Evolutionary conservation across 1,140 invertebrate species (phyloP), one percentile per base, ranked within the genome.

Genomic region (Bombyx mandarina): DNA sequence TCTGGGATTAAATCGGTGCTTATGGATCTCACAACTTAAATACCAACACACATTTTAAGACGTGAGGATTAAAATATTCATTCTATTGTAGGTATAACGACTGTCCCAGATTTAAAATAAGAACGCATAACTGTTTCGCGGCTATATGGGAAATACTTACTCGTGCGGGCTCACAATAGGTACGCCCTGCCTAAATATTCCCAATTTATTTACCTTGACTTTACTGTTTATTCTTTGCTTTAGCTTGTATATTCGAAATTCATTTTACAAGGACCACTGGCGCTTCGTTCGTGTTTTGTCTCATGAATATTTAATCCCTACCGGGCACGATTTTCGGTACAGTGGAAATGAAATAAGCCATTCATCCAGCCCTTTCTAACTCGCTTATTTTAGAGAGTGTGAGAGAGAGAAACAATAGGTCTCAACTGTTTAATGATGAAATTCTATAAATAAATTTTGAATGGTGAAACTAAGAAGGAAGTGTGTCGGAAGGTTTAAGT

Each of bases 271-370:
- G 35, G n/a, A n/a, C 48, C 52, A 43, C 43, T 6, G 10, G 52
- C 12, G 52, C 43, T 49, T 50, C 48, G 44, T 50, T 48, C 55
- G 49, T 57, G 46, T 56, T 54, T 53, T 53, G 50, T 56, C 53
- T 57, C 61, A 63, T 63, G 61, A 63, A 63, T 63, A 63, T 59
- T 56, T 63, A 59, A 56, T 59, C 48, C 35, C 43, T 53, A 43
- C 50, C 61, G 57, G 49, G 47, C 46, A 45, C 54, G 61, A 59
- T 49, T 51, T 58, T 56, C 50, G 12, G 54, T 56, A 52, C 58
- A 55, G 6, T 7, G 45, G 35, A 7, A 12, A 22, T 54, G 51
- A 57, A 51, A 50, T 50, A 52, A 59, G 22, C 49, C 51, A 6
- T 52, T 46, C 47, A 42, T 58, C 22, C 52, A 46, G 45, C 51